A percentile compares a stretch with the other conserved stretches of the same genome.
Evolutionary conservation across 2,113 vertebrate species (phyloP).

Genomic region (Mesembrinibis cayennensis): DNA sequence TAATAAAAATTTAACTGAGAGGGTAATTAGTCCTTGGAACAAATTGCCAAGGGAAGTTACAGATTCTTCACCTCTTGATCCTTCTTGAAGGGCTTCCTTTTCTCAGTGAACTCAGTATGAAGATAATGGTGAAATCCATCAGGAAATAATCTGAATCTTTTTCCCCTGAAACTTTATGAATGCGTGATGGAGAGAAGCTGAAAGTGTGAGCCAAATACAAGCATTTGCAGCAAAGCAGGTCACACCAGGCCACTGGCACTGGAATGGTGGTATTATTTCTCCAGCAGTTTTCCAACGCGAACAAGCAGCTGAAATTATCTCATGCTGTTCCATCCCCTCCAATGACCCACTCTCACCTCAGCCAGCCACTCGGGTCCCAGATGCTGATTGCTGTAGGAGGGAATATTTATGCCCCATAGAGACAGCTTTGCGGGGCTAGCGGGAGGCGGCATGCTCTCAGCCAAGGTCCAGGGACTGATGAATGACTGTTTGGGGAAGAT

Average conservation of each 20-base stretch:
- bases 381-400: not conserved
- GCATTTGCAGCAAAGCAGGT: not conserved
- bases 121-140: not conserved
- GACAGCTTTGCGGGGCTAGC: not conserved
- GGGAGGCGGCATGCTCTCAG: not conserved
- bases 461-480: not conserved
- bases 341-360: not conserved
- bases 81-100: not conserved
- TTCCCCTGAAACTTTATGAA: not conserved
- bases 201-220: not conserved
- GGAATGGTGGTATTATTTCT: not conserved
- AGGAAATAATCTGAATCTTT: not conserved
- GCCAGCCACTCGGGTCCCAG: not conserved
- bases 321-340: not conserved
- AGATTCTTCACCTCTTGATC: not conserved
- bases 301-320: not conserved
- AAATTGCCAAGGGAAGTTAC: not conserved
- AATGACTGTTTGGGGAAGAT: not conserved
- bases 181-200: not conserved
- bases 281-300: not conserved
- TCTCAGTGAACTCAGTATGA: not conserved
- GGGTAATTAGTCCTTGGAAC: not conserved
- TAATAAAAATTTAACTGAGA: not conserved
- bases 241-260: not conserved
- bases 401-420: not conserved